Base-by-base conservation (phyloP, 2,113 vertebrate species). In the Gracilinanus agilis region DNA sequence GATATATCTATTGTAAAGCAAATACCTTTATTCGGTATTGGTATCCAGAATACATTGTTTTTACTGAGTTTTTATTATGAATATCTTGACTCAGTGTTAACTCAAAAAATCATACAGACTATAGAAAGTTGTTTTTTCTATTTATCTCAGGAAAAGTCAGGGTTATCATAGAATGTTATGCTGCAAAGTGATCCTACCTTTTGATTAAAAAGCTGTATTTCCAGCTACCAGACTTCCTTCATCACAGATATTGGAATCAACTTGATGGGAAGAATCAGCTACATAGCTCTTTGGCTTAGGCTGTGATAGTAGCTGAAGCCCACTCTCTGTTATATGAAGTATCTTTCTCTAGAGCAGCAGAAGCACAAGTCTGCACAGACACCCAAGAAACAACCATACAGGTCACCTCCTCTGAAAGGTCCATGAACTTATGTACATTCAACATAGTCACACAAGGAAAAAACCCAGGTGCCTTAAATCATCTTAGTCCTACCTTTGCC, bases 61-160 rank as follows among this genome's bases (percentile, higher is more conserved):
- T 96, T 49, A 19, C 12, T 49, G 75, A 9, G 25, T 44, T 55
- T 88, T 9, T 91, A 25, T 13, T 44, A 88, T 93, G 83, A 90
- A 29, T 93, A 88, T 92, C 61, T 54, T 90, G 27, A 12, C 90
- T 94, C 89, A 90, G 12, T 90, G 95, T 75, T 92, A 91, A 95
- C 91, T 95, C 12, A 27, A 19, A 92, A 54, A 44, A 11, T 67
- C 24, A 56, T 49, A 29, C 0, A 92, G 13, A 2, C 75, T 89
- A 55, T 54, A 96, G 16, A 93, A 90, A 94, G 61, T 61, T 75
- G 96, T 25, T 93, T 24, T 88, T 92, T 94, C 54, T 25, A 53
- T 90, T 24, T 29, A 29, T 55, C 58, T 91, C 88, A 49, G 83
- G 54, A 94, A 95, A 88, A 3, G 44, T 92, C 44, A 89, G 7